These are phyloP conservation scores for Eutrigla gurnardus DNA, from an alignment of 2,797 vertebrate species.

Conservation along the genomic window DNA sequence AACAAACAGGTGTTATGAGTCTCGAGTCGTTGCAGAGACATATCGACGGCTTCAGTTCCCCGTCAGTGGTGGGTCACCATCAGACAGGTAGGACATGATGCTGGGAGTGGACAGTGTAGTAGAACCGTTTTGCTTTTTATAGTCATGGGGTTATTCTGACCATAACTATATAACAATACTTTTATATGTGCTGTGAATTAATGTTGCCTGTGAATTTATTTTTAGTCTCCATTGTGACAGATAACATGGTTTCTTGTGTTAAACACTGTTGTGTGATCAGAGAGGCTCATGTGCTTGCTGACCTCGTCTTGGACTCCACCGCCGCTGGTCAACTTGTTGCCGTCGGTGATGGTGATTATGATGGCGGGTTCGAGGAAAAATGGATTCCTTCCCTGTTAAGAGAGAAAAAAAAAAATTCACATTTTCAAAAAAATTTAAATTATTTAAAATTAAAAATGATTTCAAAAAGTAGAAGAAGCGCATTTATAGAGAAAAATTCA, in stretches of 20 bases:
- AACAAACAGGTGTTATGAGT: too few relatives aligned
- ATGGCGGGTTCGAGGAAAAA: conserved; percentile 97
- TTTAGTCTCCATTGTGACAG: neutral
- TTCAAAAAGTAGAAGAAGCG: too few relatives aligned
- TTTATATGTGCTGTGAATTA: too few relatives aligned
- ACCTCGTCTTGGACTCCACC: conserved; percentile 97
- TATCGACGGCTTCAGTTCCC: too few relatives aligned
- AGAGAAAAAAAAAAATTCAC: neutral
- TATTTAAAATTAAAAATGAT: neutral
- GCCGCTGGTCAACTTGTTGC: conserved; percentile 92
- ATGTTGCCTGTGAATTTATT: neutral
- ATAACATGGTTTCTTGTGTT: conserved; percentile 33
- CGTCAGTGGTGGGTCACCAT: too few relatives aligned
- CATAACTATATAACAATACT: neutral
- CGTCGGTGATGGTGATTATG: conserved; percentile 95
- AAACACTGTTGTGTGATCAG: conserved; percentile 13
- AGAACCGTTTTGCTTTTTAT: too few relatives aligned
- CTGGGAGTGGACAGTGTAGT: too few relatives aligned
- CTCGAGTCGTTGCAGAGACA: too few relatives aligned
- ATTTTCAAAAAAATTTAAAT: neutral
- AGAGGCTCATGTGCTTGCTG: conserved; percentile 60
- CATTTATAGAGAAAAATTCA: too few relatives aligned
- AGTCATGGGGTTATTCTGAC: neutral
- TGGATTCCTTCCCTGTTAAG: conserved; percentile 92
- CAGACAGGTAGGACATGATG: too few relatives aligned